phyloP scores from a whole-genome alignment of 2,888 invertebrate species.

The Chaetogeoica ovagalla region DNA sequence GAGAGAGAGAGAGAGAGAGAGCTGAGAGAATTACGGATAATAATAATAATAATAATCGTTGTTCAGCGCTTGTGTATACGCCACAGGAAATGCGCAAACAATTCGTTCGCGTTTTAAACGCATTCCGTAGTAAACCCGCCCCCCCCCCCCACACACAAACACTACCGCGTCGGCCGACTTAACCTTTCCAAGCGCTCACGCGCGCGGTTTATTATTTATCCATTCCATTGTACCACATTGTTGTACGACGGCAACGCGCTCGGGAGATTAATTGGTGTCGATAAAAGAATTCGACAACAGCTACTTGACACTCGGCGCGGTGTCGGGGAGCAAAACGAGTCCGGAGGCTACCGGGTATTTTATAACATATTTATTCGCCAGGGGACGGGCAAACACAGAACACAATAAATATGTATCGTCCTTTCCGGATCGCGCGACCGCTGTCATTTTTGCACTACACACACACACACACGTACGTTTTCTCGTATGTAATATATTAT shows the following conservation, averaged over 20 bases:
- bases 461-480: too few species aligned
- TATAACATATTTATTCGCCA: background rate
- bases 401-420: constrained; percentile 5
- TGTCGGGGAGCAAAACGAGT: background rate
- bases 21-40: background rate
- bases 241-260: background rate
- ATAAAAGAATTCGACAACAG: constrained; percentile 6
- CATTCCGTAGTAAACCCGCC: constrained; percentile 36
- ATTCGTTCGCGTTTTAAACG: constrained; percentile 15
- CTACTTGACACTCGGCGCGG: constrained; percentile 47
- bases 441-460: constrained; percentile 20
- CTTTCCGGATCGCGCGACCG: constrained; percentile 26
- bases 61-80: background rate
- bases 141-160: too few species aligned
- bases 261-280: constrained; percentile 39
- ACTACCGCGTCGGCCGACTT: too few species aligned
- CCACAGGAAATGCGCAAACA: constrained; percentile 13
- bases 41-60: too few species aligned
- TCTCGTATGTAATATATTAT: too few species aligned
- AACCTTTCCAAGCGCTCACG: background rate
- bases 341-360: constrained; percentile 32
- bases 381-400: constrained; percentile 10
- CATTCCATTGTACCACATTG: too few species aligned
- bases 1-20: too few species aligned
- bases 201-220: too few species aligned